Evolutionary conservation across 2,113 vertebrate genomes (phyloP), one percentile per base, ranked within the genome.

Genomic region (Tupaia chinensis): DNA sequence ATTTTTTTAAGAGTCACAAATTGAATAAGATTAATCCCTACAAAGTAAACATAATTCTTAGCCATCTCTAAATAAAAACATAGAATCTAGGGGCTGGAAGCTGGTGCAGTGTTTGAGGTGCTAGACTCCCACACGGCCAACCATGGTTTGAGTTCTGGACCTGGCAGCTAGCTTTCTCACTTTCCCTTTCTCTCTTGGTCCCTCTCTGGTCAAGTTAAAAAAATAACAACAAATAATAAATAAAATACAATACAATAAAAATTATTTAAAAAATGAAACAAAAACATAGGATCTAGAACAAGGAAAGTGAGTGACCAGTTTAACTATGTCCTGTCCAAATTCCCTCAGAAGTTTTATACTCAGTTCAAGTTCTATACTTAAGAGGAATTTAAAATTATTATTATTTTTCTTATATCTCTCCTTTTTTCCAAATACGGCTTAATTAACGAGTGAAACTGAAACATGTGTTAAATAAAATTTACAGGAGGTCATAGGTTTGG

Each of bases 1-100:
- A 82, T 72, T 44, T 77, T 92, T 88, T 83, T 14, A 82, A 86
- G 58, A 77, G 11, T 82, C 54, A 72, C 85, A 78, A 78, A 82
- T 32, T 27, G n/a, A 81, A 53, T 87, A 56, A 83, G 86, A 87
- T 29, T 23, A 23, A 82, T 78, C 23, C 7, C 16, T 20, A 72
- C 32, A 61, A 61, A 61, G 27, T 17, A 22, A 82, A 72, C 20
- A 16, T 2, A 19, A 79, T 66, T 80, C 53, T 77, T 74, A 60
- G 16, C 3, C 60, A 79, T 66, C 69, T 69, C 34, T 53, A 93
- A 87, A 87, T 12, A 76, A 82, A 66, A 74, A n/a, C n/a, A 84
- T 4, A 56, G 58, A 32, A 9, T 60, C 6, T 34, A 68, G 54
- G 44, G 44, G 44, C 44, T 44, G 44, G 44, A 44, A 44, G 44